A percentile compares a stretch with the other conserved stretches of the same genome.
These are phyloP conservation scores for Trichoplusia ni DNA, from an alignment of 1,140 invertebrate genomes.

Conservation along the genomic window DNA sequence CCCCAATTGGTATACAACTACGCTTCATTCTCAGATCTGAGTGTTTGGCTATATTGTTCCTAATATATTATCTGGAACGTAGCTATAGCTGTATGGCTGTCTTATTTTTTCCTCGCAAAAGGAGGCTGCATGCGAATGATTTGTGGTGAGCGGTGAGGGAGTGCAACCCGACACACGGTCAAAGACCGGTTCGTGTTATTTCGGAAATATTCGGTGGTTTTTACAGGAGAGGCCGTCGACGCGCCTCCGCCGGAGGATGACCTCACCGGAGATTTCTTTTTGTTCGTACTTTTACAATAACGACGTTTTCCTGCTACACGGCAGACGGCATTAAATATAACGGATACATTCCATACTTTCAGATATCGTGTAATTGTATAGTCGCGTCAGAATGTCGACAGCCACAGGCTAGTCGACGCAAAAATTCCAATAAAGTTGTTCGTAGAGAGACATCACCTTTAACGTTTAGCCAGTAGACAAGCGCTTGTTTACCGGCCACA, in stretches of 20 bases:
- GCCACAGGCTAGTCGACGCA: too few species aligned
- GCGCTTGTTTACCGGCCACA: neutral
- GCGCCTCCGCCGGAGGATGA: constrained; percentile 51
- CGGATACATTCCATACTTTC: constrained; percentile 8
- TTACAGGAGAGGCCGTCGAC: constrained; percentile 46
- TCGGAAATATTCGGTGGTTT: constrained; percentile 61
- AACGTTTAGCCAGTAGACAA: neutral
- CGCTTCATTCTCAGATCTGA: too few species aligned
- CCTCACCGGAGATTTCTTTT: constrained; percentile 57
- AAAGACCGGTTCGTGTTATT: constrained; percentile 74
- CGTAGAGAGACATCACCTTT: neutral
- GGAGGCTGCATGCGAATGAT: constrained; percentile 59
- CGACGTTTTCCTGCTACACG: constrained; percentile 31
- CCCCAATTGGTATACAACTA: too few species aligned
- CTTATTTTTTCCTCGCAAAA: too few species aligned
- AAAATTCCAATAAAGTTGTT: constrained; percentile 3
- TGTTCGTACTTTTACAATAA: constrained; percentile 33
- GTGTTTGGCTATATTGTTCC: too few species aligned
- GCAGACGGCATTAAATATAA: constrained; percentile 17
- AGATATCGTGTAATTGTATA: neutral
- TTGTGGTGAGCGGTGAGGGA: constrained; percentile 52
- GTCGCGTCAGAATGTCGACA: neutral
- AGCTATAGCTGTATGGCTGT: neutral
- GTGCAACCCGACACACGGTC: constrained; percentile 65
- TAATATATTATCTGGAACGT: neutral